phyloP scores from a whole-genome alignment of 1,140 invertebrate genomes.

The Brachionus asplanchnoidis region DNA sequence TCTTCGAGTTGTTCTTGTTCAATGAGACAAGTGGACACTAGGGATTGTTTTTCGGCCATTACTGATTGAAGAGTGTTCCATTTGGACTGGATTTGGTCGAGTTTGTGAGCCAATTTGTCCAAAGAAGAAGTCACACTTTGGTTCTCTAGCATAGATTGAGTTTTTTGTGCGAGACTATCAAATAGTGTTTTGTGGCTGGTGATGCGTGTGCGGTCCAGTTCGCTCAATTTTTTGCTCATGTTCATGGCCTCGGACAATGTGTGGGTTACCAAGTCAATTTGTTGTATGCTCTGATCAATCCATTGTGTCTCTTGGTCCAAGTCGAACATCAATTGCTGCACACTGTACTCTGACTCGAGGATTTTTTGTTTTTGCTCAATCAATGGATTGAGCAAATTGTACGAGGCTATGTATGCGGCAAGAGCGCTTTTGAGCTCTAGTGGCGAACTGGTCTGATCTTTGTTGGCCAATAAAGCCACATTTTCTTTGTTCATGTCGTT shows the following conservation, averaged over 20 bases:
- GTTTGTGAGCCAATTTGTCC: not conserved
- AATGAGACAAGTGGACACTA: not conserved
- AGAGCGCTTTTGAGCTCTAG: not conserved
- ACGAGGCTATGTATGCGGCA: not conserved
- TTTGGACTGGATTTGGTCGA: not conserved
- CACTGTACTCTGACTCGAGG: not conserved
- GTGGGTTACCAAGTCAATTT: not conserved
- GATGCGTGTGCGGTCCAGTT: not conserved
- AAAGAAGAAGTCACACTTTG: not conserved
- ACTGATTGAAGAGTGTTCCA: not conserved
- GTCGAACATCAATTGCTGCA: conserved; percentile 16
- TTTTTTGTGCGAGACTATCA: not conserved
- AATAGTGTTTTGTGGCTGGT: not conserved
- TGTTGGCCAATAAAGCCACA: not conserved
- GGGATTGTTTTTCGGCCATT: not conserved
- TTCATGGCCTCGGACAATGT: conserved; percentile 10
- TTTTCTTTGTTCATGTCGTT: conserved; percentile 1
- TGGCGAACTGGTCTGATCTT: not conserved
- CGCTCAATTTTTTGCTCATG: conserved; percentile 15
- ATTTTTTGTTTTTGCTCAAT: conserved; percentile 1
- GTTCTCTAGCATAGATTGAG: not conserved
- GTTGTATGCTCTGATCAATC: not conserved
- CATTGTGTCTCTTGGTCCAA: conserved; percentile 29
- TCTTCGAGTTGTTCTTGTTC: conserved; percentile 40
- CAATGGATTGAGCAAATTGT: not conserved